Evolutionary conservation across 2,113 vertebrate species (phyloP).

Genomic region (Calyptomena viridis): DNA sequence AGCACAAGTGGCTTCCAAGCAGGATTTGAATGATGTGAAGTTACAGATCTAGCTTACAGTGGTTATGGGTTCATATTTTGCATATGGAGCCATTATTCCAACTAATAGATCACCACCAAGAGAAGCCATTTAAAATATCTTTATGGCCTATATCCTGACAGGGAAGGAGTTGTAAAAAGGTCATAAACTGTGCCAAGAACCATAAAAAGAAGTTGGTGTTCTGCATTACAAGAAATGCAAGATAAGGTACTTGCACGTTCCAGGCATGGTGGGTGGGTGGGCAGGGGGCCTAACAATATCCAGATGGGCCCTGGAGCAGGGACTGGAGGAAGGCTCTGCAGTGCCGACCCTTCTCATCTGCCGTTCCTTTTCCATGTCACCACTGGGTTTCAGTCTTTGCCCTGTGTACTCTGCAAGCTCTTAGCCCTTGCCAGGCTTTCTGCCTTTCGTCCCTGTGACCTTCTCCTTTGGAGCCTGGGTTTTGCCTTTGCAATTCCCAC

Average conservation of each 20-base stretch:
- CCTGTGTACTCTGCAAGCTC: not conserved
- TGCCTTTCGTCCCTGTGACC: not conserved
- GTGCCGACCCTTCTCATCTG: not conserved
- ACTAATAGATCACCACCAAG: constrained; percentile 50
- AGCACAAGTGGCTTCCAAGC: constrained; percentile 8
- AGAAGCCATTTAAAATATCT: constrained; percentile 64
- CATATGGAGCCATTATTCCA: constrained; percentile 53
- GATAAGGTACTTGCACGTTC: constrained; percentile 62
- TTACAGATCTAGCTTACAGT: constrained; percentile 12
- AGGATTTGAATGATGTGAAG: constrained; percentile 11
- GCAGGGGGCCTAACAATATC: constrained; percentile 57
- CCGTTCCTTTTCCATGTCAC: accelerated
- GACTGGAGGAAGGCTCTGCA: not conserved
- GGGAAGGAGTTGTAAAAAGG: constrained; percentile 58
- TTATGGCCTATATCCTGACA: constrained; percentile 61
- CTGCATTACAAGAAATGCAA: constrained; percentile 59
- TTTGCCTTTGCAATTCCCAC: not conserved
- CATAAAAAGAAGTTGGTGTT: constrained; percentile 65
- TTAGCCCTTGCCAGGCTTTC: not conserved
- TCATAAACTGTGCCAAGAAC: constrained; percentile 57
- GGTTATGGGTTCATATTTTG: constrained; percentile 60
- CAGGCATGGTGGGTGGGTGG: constrained; percentile 58
- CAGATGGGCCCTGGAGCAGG: constrained; percentile 30
- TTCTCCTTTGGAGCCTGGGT: not conserved
- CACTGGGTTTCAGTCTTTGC: not conserved